These are phyloP conservation scores for Euphonia xanthogaster DNA, from an alignment of 2,797 vertebrate genomes.

Conservation along the genomic window DNA sequence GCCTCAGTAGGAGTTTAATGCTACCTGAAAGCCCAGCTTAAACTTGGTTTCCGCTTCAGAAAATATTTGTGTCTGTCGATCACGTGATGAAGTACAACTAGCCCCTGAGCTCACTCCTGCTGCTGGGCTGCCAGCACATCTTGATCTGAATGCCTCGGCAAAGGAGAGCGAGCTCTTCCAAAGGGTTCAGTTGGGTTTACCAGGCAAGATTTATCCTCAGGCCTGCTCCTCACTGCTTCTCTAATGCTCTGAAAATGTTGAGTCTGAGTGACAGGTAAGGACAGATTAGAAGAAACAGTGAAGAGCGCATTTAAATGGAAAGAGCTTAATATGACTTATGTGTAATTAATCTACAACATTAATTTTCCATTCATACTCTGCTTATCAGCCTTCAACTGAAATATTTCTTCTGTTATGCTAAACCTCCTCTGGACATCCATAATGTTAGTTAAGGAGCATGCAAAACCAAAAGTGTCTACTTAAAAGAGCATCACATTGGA, in stretches of 20 bases:
- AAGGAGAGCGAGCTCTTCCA: not conserved
- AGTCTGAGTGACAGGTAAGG: not conserved
- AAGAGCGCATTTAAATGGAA: slow-evolving; percentile 29
- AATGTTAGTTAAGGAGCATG: not conserved
- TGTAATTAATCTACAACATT: slow-evolving; percentile 40
- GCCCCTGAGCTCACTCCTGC: accelerated
- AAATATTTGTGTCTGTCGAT: not conserved
- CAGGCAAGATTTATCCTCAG: not conserved
- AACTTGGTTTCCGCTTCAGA: not conserved
- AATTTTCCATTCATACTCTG: slow-evolving; percentile 16
- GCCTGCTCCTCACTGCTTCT: not conserved
- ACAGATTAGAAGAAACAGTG: slow-evolving; percentile 19
- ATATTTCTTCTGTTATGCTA: slow-evolving; percentile 47
- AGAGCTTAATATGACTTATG: slow-evolving; percentile 33
- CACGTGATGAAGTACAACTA: accelerated
- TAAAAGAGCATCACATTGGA: not conserved
- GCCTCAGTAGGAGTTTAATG: not conserved
- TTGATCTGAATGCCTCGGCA: not conserved
- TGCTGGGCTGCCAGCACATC: not conserved
- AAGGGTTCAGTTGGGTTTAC: not conserved
- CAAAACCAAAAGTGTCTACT: not conserved
- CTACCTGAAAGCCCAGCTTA: not conserved
- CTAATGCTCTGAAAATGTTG: not conserved
- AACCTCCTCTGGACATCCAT: not conserved
- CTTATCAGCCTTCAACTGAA: slow-evolving; percentile 42